Conservation (phyloP, 2,888 invertebrate species). For the Empis livida region DNA sequence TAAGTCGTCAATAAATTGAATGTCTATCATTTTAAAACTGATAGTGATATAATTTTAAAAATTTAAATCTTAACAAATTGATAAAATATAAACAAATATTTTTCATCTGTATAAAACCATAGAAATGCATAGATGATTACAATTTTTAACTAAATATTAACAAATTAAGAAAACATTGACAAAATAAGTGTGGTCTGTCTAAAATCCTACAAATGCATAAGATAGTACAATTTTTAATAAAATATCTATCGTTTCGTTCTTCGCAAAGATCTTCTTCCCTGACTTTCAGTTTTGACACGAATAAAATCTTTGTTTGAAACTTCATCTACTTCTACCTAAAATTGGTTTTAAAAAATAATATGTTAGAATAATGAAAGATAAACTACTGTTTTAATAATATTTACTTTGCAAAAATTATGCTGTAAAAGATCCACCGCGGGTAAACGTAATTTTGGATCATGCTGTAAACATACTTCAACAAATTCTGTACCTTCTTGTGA, state of each 20-base stretch:
- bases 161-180: too few relatives aligned
- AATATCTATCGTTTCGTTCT: neutral
- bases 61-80: too few relatives aligned
- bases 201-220: too few relatives aligned
- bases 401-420: conserved; percentile 59
- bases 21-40: too few relatives aligned
- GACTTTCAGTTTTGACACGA: neutral
- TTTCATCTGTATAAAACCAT: too few relatives aligned
- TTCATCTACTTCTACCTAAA: conserved; percentile 28
- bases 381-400: neutral
- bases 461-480: conserved; percentile 63
- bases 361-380: neutral
- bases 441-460: conserved; percentile 62
- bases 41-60: too few relatives aligned
- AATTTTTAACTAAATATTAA: too few relatives aligned
- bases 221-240: neutral
- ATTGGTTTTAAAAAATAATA: neutral
- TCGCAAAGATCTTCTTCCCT: neutral
- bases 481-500: conserved; percentile 76
- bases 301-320: conserved; percentile 21
- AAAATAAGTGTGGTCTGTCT: too few relatives aligned
- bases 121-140: too few relatives aligned
- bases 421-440: conserved; percentile 56
- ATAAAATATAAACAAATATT: too few relatives aligned
- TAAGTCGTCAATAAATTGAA: too few relatives aligned